phyloP scores from a whole-genome alignment of 2,113 vertebrate species.

The Scopus umbretta region DNA sequence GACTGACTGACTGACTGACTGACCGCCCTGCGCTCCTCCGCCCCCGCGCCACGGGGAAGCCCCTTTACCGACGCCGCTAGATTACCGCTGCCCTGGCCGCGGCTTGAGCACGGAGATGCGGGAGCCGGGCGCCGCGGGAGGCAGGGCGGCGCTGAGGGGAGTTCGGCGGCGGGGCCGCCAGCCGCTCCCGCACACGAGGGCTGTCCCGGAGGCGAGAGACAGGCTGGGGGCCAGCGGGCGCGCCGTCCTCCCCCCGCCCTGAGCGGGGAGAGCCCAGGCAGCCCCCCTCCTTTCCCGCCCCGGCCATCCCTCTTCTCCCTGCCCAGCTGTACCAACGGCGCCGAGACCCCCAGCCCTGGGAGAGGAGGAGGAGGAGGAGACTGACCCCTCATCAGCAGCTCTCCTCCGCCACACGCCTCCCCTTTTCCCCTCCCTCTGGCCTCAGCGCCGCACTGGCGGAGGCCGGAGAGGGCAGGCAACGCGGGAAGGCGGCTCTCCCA shows the following conservation, averaged over 20 bases:
- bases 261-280: neutral
- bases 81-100: neutral
- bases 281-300: neutral
- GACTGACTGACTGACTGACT: neutral
- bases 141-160: neutral
- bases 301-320: neutral
- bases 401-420: neutral
- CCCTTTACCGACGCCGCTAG: neutral
- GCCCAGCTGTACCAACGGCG: neutral
- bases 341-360: neutral
- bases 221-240: neutral
- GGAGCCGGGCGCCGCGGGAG: neutral
- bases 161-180: neutral
- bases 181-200: neutral
- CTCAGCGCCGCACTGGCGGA: neutral
- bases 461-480: constrained; percentile 1
- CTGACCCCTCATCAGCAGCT: neutral
- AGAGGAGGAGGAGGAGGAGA: neutral
- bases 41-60: neutral
- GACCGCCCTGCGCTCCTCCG: neutral
- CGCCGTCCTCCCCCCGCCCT: neutral
- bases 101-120: neutral
- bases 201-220: neutral
- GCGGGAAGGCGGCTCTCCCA: constrained; percentile 7
- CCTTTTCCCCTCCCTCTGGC: neutral